Evolutionary conservation across 2,113 vertebrate species (phyloP).

Genomic region (Psettodes erumei): DNA sequence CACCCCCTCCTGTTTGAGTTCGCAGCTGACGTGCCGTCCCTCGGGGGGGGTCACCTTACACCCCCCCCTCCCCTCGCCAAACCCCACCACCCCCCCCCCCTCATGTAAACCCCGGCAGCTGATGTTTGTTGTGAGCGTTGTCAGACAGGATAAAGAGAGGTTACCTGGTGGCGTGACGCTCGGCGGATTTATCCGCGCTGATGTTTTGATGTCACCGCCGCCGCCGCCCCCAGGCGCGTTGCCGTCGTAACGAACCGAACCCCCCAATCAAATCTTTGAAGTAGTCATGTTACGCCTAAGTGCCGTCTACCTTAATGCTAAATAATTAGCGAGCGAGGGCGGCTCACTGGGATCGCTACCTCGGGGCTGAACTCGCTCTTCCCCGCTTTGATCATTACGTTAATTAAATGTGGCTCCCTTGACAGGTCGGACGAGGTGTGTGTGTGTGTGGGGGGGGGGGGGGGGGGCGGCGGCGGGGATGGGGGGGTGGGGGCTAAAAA

Average conservation of each 20-base stretch:
- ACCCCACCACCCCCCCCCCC: too few relatives aligned
- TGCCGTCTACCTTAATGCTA: constrained; percentile 87
- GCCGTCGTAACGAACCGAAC: constrained; percentile 80
- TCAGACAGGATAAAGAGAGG: constrained; percentile 81
- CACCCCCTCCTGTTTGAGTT: too few relatives aligned
- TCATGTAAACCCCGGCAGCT: constrained; percentile 63
- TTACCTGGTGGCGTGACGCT: constrained; percentile 83
- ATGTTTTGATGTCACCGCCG: constrained; percentile 85
- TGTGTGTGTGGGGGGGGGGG: too few relatives aligned
- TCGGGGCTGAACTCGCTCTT: constrained; percentile 81
- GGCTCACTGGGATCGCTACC: constrained; percentile 80
- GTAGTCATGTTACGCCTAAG: constrained; percentile 83
- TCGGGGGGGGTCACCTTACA: too few relatives aligned
- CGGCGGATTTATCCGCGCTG: constrained; percentile 81
- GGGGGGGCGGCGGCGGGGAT: too few relatives aligned
- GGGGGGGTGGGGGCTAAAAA: constrained; percentile 78
- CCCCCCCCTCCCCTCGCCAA: constrained; percentile 60
- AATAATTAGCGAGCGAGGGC: constrained; percentile 83
- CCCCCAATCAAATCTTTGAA: constrained; percentile 86
- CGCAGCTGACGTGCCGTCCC: too few relatives aligned
- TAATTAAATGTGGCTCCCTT: constrained; percentile 86
- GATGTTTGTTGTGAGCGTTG: constrained; percentile 76
- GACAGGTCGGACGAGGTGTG: too few relatives aligned
- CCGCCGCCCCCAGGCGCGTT: constrained; percentile 72
- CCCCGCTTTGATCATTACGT: constrained; percentile 85